A percentile compares a stretch with the other conserved stretches of the same genome.
phyloP scores from a whole-genome alignment of 1,140 invertebrate species.

The Drosophila kikkawai region DNA sequence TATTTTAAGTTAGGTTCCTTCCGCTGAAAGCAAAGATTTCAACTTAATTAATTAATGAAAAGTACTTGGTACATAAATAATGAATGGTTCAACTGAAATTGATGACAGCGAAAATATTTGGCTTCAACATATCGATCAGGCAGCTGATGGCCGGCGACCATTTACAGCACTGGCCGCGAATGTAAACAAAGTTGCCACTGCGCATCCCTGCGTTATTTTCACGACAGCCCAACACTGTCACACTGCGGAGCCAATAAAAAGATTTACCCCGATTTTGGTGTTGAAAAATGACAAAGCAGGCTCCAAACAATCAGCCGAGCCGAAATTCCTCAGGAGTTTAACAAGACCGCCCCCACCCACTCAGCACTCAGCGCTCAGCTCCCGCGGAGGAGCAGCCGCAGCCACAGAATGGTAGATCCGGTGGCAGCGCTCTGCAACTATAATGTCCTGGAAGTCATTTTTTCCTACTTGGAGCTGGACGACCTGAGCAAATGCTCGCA shows the following conservation, averaged over 20 bases:
- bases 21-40: neutral
- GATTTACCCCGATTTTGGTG: slow-evolving; percentile 15
- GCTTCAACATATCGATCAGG: slow-evolving; percentile 5
- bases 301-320: slow-evolving; percentile 15
- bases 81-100: too few species aligned
- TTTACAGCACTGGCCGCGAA: slow-evolving; percentile 29
- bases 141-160: slow-evolving; percentile 14
- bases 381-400: slow-evolving; percentile 40
- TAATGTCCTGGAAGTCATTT: slow-evolving; percentile 96
- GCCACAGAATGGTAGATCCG: slow-evolving; percentile 74
- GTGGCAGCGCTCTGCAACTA: slow-evolving; percentile 85
- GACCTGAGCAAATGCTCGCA: slow-evolving; percentile 95
- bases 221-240: slow-evolving; percentile 6
- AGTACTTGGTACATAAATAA: neutral
- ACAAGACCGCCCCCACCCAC: slow-evolving; percentile 1
- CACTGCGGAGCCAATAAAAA: slow-evolving; percentile 20
- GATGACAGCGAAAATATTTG: neutral
- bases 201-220: slow-evolving; percentile 17
- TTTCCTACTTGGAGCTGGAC: slow-evolving; percentile 95
- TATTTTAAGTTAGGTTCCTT: neutral
- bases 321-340: slow-evolving; percentile 40
- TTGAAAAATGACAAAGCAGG: slow-evolving; percentile 53
- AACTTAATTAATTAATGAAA: too few species aligned
- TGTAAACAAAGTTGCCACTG: slow-evolving; percentile 66
- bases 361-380: slow-evolving; percentile 10